These are phyloP conservation scores for Cryptocephalus primarius DNA, from an alignment of 2,888 invertebrate species.

Conservation along the genomic window DNA sequence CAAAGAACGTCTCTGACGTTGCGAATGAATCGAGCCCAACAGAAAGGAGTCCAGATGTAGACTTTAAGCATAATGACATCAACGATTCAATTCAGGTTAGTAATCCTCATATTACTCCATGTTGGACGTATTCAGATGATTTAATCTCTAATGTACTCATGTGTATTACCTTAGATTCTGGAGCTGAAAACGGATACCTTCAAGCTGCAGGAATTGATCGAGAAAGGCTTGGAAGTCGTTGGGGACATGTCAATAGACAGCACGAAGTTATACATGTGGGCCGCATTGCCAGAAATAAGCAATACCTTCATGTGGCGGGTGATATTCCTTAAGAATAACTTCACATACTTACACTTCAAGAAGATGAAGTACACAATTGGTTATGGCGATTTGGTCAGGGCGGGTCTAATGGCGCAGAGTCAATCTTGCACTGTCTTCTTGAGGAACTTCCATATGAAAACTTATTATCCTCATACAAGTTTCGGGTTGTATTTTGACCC, in stretches of 20 bases:
- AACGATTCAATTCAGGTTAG: not conserved
- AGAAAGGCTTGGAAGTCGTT: conserved; percentile 6
- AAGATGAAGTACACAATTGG: conserved; percentile 44
- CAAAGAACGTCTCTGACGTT: conserved; percentile 15
- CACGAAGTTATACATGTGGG: conserved; percentile 16
- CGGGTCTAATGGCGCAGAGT: conserved; percentile 40
- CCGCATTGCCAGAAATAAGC: conserved; percentile 14
- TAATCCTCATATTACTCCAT: not conserved
- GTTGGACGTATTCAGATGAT: no score
- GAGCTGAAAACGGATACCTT: conserved; percentile 26
- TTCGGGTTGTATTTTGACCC: conserved; percentile 34
- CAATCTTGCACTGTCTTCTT: conserved; percentile 41
- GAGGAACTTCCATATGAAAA: conserved; percentile 16
- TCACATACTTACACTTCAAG: conserved; percentile 42
- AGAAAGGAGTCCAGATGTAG: not conserved
- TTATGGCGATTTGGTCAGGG: conserved; percentile 40
- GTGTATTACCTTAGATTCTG: conserved; percentile 1
- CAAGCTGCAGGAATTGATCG: conserved; percentile 10
- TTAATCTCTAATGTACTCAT: no score
- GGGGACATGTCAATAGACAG: conserved; percentile 2
- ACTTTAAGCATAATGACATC: not conserved
- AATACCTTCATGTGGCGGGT: conserved; percentile 40
- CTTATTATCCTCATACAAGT: conserved; percentile 17
- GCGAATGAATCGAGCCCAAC: not conserved
- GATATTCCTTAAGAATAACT: conserved; percentile 44